Conservation (phyloP, 2,797 vertebrate species). For the Gadopsis bispinosus region DNA sequence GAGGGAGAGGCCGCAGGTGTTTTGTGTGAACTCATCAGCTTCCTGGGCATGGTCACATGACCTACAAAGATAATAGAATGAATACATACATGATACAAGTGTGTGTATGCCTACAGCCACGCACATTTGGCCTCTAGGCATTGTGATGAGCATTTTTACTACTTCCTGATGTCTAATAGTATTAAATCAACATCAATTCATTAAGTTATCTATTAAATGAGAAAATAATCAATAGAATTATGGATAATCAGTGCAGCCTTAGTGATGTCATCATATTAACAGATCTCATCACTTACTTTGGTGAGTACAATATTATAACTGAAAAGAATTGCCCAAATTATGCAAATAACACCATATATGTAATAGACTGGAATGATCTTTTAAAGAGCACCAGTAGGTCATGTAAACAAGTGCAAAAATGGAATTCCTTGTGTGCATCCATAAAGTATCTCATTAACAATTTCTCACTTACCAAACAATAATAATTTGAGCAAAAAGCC, state of each 20-base stretch:
- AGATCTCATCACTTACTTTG: neutral
- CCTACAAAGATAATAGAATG: too few relatives aligned
- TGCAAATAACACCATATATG: neutral
- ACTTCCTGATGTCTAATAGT: neutral
- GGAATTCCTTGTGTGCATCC: slow-evolving; percentile 17
- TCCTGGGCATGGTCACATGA: too few relatives aligned
- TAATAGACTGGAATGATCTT: neutral
- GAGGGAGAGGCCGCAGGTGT: neutral
- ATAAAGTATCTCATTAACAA: slow-evolving; percentile 37
- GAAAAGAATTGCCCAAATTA: neutral
- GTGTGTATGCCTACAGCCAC: too few relatives aligned
- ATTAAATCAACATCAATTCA: too few relatives aligned
- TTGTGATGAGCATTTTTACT: neutral
- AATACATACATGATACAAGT: too few relatives aligned
- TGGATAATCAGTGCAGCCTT: neutral
- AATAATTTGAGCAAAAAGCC: slow-evolving; percentile 35
- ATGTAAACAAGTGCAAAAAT: slow-evolving; percentile 14
- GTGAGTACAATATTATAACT: neutral
- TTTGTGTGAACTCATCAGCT: too few relatives aligned
- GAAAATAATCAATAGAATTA: neutral
- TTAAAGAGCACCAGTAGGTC: neutral
- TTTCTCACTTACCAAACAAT: slow-evolving; percentile 33
- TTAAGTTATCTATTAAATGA: neutral
- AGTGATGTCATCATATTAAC: neutral
- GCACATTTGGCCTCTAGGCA: neutral